Percentiles rank a stretch among this genome's conserved stretches.
These are phyloP conservation scores for Darevskia mixta DNA, from an alignment of 2,797 vertebrate genomes.

Conservation along the genomic window DNA sequence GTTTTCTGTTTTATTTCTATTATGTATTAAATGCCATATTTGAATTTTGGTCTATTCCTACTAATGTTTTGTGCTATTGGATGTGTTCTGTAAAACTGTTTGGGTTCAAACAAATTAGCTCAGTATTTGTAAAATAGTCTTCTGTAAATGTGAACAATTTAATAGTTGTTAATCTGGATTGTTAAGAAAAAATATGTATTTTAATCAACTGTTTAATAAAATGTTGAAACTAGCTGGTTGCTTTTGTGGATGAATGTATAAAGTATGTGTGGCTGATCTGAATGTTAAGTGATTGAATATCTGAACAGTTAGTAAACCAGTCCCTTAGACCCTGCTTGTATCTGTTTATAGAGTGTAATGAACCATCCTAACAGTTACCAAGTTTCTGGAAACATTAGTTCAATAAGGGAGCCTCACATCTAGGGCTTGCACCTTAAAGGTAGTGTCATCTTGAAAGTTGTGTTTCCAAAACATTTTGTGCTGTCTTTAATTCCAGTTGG, in stretches of 20 bases:
- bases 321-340: conserved; percentile 84
- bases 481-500: background rate
- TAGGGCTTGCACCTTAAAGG: conserved; percentile 65
- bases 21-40: conserved; percentile 78
- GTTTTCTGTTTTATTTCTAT: conserved; percentile 70
- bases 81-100: conserved; percentile 81
- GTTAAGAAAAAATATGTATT: conserved; percentile 81
- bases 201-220: conserved; percentile 84
- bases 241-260: conserved; percentile 84
- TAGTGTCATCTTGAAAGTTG: conserved; percentile 46
- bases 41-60: conserved; percentile 81
- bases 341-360: conserved; percentile 67
- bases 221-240: conserved; percentile 85
- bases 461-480: background rate
- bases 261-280: conserved; percentile 73
- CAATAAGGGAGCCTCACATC: conserved; percentile 44
- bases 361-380: conserved; percentile 30
- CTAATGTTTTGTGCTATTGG: conserved; percentile 76
- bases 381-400: conserved; percentile 41
- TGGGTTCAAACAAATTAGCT: conserved; percentile 87
- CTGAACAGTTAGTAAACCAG: conserved; percentile 65
- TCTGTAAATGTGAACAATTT: conserved; percentile 78
- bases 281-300: conserved; percentile 77
- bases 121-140: conserved; percentile 79
- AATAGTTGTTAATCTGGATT: conserved; percentile 72